These are phyloP conservation scores for Meteorus cinctellus DNA, from an alignment of 2,888 invertebrate species.

Conservation along the genomic window DNA sequence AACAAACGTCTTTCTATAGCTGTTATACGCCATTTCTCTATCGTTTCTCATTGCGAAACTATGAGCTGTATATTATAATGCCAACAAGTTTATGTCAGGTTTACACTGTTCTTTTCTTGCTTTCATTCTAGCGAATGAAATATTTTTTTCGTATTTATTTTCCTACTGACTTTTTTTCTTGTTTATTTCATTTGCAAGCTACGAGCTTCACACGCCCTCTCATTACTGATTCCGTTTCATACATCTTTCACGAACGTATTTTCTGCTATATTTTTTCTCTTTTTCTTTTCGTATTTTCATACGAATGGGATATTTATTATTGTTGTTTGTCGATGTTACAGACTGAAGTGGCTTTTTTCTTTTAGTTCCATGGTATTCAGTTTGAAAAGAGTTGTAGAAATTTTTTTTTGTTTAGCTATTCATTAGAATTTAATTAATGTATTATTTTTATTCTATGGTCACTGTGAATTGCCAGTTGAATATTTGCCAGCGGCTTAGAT, in stretches of 20 bases:
- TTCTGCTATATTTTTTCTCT: not conserved
- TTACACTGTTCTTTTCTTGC: not conserved
- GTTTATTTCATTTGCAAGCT: constrained; percentile 15
- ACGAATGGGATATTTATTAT: constrained; percentile 28
- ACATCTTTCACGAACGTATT: constrained; percentile 15
- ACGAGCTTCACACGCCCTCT: not conserved
- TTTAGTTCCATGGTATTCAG: not conserved
- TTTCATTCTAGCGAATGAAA: not conserved
- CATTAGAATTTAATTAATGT: not conserved
- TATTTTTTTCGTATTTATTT: not conserved
- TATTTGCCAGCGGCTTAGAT: not conserved
- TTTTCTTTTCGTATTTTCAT: constrained; percentile 31
- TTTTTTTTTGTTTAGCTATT: not conserved
- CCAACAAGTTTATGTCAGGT: not conserved
- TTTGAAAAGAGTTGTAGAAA: not conserved
- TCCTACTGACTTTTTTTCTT: not conserved
- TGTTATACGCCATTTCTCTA: not conserved
- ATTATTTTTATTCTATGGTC: not conserved
- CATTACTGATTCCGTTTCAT: constrained; percentile 26
- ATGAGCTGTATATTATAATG: not conserved
- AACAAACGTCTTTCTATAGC: not conserved
- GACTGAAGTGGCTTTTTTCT: not conserved
- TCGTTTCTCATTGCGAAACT: not conserved
- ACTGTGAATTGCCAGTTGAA: not conserved
- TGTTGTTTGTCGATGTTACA: constrained; percentile 4